phyloP scores from a whole-genome alignment of 2,797 vertebrate species.

The Ispidina lecontei region DNA sequence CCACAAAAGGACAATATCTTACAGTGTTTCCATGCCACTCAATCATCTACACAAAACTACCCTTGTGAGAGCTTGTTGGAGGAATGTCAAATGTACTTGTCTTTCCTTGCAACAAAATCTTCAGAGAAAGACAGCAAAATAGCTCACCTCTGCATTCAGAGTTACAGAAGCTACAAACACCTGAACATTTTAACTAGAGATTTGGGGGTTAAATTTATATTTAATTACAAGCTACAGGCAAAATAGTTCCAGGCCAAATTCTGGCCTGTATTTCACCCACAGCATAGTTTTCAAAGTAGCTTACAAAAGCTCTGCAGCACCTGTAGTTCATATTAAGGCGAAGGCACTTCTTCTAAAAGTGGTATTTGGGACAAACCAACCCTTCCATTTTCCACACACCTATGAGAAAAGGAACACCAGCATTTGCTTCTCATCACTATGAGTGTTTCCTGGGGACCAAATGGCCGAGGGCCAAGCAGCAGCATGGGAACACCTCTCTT shows the following conservation, averaged over 20 bases:
- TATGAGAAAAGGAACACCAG: not conserved
- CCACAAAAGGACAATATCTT: slow-evolving; percentile 42
- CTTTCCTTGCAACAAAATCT: slow-evolving; percentile 13
- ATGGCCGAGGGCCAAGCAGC: not conserved
- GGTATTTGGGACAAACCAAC: not conserved
- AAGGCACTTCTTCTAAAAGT: not conserved
- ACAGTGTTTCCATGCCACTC: slow-evolving; percentile 20
- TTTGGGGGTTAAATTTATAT: not conserved
- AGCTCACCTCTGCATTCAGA: not conserved
- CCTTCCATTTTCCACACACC: not conserved
- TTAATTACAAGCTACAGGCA: slow-evolving; percentile 42
- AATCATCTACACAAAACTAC: slow-evolving; percentile 45
- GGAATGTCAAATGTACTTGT: slow-evolving; percentile 19
- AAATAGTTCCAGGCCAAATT: slow-evolving; percentile 25
- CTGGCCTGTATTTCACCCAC: not conserved
- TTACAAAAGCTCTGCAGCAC: not conserved
- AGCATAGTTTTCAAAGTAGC: not conserved
- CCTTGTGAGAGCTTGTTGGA: slow-evolving; percentile 30
- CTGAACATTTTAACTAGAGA: not conserved
- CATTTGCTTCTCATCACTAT: not conserved
- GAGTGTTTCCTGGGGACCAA: not conserved
- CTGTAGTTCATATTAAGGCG: not conserved
- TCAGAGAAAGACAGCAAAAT: not conserved
- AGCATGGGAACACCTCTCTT: not conserved
- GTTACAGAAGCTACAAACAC: not conserved